Evolutionary conservation across 1,140 invertebrate species (phyloP).

Genomic region (Brachionus koreanus): DNA sequence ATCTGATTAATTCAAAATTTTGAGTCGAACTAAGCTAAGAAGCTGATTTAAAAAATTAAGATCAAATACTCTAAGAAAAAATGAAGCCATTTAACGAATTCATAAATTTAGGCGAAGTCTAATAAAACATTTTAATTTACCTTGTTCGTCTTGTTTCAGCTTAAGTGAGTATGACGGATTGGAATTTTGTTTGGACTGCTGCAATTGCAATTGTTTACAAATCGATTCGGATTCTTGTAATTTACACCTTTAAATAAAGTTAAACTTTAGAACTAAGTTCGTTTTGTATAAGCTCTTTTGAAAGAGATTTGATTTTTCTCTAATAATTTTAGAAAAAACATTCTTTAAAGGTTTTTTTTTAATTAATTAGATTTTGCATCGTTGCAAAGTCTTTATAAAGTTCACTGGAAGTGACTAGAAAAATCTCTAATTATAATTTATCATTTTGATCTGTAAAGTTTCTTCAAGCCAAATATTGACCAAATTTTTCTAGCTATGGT

Average conservation of each 20-base stretch:
- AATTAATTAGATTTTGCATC: conserved; percentile 2
- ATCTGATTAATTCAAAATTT: background rate
- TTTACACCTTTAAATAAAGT: conserved; percentile 13
- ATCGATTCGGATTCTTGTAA: conserved; percentile 37
- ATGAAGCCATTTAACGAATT: background rate
- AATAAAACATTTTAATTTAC: conserved; percentile 14
- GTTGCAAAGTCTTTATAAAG: background rate
- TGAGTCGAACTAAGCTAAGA: background rate
- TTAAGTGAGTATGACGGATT: conserved; percentile 5
- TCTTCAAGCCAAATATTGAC: background rate
- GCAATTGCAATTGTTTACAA: conserved; percentile 35
- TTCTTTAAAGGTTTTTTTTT: background rate
- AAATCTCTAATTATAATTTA: background rate
- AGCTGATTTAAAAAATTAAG: background rate
- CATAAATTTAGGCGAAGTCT: background rate
- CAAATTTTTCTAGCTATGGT: background rate
- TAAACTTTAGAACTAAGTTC: background rate
- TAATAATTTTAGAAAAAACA: background rate
- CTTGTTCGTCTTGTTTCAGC: conserved; percentile 4
- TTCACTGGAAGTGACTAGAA: background rate
- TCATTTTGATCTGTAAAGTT: background rate
- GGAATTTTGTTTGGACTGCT: conserved; percentile 12
- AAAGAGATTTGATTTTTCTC: conserved; percentile 6
- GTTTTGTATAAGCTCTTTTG: background rate
- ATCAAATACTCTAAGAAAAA: background rate